Evolutionary conservation across 2,113 vertebrate species (phyloP), one percentile per base, ranked within the genome.

Genomic region (Eidolon helvum): DNA sequence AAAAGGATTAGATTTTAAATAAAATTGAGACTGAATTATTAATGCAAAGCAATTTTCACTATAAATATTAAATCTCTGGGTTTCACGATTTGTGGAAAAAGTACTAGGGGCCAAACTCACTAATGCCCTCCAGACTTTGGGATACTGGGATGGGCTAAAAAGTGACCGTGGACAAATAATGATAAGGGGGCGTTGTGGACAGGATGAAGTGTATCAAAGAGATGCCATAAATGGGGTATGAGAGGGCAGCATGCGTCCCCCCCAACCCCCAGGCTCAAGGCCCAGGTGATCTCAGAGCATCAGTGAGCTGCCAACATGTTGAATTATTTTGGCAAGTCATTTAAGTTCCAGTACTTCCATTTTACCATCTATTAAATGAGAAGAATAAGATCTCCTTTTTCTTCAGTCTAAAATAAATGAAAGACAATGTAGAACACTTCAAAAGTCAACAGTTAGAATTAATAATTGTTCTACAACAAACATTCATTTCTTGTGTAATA

Each of bases 1-100:
- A 89, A 71, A 86, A 45, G 28, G 74, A 63, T 66, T 74, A 80
- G 40, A 82, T 82, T 75, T 92, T 87, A 82, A 95, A 92, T 95
- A 88, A 45, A 71, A 84, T 10, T 14, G 30, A 40, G 35, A 63
- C 40, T 65, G 71, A 78, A 84, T 83, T 89, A 84, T 43, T 40
- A 84, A 61, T 63, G n/a, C 61, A 84, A 89, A 90, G 28, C 30
- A 61, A 61, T 88, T 84, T 96, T 85, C 19, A 24, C n/a, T 69
- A 78, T 30, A 89, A 93, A 66, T 63, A 59, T 66, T 82, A 88
- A 59, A 19, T 55, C 40, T 88, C 57, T 50, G 26, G n/a, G 15
- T 71, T 88, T 92, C 2, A 83, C n/a, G 59, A 88, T 78, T 61
- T 4, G 21, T 43, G 12, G 61, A 69, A 89, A 89, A 85, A 93